These are phyloP conservation scores for Nannobrachium achirus DNA, from an alignment of 2,113 vertebrate species.

Conservation along the genomic window DNA sequence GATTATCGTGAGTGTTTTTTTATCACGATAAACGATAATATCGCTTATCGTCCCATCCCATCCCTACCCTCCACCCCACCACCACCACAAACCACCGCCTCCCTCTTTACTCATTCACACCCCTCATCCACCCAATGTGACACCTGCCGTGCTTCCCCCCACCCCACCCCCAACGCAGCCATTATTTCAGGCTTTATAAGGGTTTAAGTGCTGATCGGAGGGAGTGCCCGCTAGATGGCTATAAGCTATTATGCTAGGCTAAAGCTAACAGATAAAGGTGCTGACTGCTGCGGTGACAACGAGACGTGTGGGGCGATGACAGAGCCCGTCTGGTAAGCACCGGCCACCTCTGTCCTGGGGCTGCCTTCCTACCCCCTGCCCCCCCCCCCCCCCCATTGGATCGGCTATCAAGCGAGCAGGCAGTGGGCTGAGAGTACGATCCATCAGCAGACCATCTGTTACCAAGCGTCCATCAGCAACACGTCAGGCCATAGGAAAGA, in stretches of 20 bases:
- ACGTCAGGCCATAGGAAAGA: constrained; percentile 22
- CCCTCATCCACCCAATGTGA: constrained; percentile 24
- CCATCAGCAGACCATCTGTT: constrained; percentile 61
- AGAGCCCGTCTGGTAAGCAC: constrained; percentile 62
- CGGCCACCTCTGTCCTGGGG: constrained; percentile 30
- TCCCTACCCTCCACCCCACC: background rate
- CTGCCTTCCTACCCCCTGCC: background rate
- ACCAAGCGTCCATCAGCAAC: constrained; percentile 58
- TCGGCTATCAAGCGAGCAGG: constrained; percentile 59
- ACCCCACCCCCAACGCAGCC: constrained; percentile 46
- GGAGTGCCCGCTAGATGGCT: constrained; percentile 48
- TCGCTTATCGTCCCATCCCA: too few species aligned
- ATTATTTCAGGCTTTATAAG: constrained; percentile 74
- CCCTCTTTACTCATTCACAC: constrained; percentile 18
- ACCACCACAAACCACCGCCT: constrained; percentile 22
- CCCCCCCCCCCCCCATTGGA: constrained; percentile 38
- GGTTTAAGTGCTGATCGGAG: constrained; percentile 68
- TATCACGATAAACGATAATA: too few species aligned
- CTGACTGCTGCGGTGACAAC: constrained; percentile 66
- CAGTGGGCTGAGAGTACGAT: background rate
- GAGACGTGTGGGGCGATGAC: constrained; percentile 69
- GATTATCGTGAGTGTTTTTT: too few species aligned
- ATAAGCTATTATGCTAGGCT: constrained; percentile 57
- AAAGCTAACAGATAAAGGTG: constrained; percentile 65
- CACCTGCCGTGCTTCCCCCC: constrained; percentile 55